Base-by-base conservation (phyloP, 2,797 vertebrate species). In the Schizopygopsis malacanthus region DNA sequence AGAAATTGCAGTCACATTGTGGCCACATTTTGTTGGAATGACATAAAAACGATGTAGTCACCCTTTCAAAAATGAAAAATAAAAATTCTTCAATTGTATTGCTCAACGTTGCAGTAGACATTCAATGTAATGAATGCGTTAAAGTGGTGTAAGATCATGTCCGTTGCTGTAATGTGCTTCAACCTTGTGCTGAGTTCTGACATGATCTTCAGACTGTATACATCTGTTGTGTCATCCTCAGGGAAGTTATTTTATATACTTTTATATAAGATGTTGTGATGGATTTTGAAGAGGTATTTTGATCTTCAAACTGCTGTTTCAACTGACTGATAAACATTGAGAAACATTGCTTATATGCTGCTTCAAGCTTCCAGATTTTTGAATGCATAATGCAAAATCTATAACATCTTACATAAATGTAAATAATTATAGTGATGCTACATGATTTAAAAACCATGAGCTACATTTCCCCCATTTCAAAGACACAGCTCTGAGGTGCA, bases 351-450 rank as follows among this genome's bases (percentile, higher is more conserved):
- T n/a, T 39, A 59, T 7, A 78, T 59, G 22, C 11, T 59, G 20
- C 11, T 39, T 54, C 11, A 22, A 54, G 50, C 73, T 76, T 76
- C 28, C 33, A 61, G 76, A 11, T 41, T 78, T n/a, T 78, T 12
- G 20, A 22, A 52, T 77, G 72, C 45, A 52, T 33, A 41, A 39
- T 15, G 11, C 54, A 61, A 61, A 16, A 78, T 78, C 37, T 59
- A 78, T 41, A 78, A 59, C 76, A 41, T 78, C 52, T 78, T 78
- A 41, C 54, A 59, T 78, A n/a, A 78, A 78, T 2, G 52, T 59
- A 59, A 78, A 78, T 78, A 78, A 78, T 78, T n/a, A 12, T 59
- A 59, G 52, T 78, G 37, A 56, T 16, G 6, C 52, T 41, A 41
- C 52, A 59, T 56, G 6, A 22, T 56, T 78, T n/a, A 41, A 43